Conservation (phyloP, 2,113 vertebrate genomes). For the Phocoena phocoena region DNA sequence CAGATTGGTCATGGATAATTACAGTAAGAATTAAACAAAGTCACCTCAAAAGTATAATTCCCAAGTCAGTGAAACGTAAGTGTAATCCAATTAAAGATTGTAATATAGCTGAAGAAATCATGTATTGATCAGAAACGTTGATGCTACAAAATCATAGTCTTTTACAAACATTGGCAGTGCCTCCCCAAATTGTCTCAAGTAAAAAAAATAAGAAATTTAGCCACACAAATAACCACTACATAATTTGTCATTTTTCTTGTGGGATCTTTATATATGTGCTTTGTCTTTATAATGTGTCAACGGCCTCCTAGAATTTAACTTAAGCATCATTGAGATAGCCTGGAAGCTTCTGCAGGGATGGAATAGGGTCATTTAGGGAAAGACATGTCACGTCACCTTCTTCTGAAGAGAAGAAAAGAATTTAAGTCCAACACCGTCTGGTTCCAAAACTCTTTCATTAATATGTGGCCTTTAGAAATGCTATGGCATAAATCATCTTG, state of each 20-base stretch:
- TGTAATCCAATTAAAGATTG: neutral
- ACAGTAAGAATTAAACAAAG: slow-evolving; percentile 17
- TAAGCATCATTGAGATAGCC: neutral
- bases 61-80: neutral
- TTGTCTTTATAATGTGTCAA: slow-evolving; percentile 24
- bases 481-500: neutral
- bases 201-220: neutral
- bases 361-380: neutral
- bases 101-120: neutral
- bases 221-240: neutral
- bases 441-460: neutral
- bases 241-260: neutral
- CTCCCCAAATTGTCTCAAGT: neutral
- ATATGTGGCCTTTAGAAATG: neutral
- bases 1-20: neutral
- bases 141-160: neutral
- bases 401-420: slow-evolving; percentile 9
- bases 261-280: neutral
- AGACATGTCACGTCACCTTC: neutral
- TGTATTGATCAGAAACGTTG: neutral
- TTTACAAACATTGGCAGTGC: neutral
- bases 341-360: neutral
- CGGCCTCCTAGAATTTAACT: neutral
- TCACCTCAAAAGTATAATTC: neutral
- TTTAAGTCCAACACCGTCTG: neutral